Percentiles rank a stretch among this genome's conserved stretches.
Conservation (phyloP, 2,888 invertebrate genomes). For the Parnassius apollo region DNA sequence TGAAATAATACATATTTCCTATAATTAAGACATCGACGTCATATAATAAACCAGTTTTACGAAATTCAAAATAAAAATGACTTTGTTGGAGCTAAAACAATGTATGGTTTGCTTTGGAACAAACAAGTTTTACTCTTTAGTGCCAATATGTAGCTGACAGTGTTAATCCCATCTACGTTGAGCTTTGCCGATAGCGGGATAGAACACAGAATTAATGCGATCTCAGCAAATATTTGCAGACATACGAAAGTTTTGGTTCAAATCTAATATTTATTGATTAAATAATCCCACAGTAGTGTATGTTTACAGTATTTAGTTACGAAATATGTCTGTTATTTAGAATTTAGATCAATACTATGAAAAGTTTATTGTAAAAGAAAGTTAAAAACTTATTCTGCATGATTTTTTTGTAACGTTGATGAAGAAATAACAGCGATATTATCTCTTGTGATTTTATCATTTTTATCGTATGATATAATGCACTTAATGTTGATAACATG, state of each 20-base stretch:
- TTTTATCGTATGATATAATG: no score
- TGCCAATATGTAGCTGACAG: constrained; percentile 29
- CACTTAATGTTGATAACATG: no score
- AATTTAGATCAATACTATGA: no score
- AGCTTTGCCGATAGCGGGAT: constrained; percentile 9
- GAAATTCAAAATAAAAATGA: constrained; percentile 7
- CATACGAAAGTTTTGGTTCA: constrained; percentile 14
- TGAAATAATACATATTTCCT: background rate
- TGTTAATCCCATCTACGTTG: constrained; percentile 25
- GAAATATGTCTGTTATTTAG: no score
- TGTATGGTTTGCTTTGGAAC: constrained; percentile 34
- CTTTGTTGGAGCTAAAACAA: constrained; percentile 27
- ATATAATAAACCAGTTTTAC: no score
- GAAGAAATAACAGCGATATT: no score
- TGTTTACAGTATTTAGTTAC: background rate
- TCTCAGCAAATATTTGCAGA: constrained; percentile 2
- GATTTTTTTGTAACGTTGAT: no score
- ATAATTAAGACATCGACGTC: no score
- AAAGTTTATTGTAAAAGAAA: no score
- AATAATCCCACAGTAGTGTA: constrained; percentile 4
- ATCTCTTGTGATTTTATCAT: no score
- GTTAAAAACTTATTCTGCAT: no score
- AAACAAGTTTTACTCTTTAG: constrained; percentile 25
- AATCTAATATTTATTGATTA: constrained; percentile 16
- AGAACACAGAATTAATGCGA: constrained; percentile 12